phyloP scores from a whole-genome alignment of 1,140 invertebrate genomes.

The Drosophila auraria region DNA sequence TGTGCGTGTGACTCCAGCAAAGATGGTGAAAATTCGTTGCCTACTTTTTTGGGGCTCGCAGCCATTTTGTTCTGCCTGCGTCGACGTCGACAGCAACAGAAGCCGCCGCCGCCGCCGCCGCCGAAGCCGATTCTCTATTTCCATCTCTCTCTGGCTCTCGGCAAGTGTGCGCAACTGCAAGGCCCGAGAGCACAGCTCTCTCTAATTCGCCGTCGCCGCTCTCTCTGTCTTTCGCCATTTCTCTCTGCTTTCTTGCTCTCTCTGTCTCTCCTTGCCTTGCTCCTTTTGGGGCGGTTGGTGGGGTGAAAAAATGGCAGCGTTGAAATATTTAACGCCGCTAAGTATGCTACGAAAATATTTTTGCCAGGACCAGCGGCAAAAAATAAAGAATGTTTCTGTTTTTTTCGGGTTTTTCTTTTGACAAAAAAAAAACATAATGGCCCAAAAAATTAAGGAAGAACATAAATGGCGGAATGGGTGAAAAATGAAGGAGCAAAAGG shows the following conservation, averaged over 20 bases:
- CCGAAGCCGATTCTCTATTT: slow-evolving; percentile 32
- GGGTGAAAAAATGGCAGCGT: slow-evolving; percentile 72
- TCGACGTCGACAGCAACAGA: slow-evolving; percentile 30
- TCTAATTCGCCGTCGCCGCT: slow-evolving; percentile 34
- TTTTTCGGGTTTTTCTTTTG: background rate
- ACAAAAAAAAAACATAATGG: slow-evolving; percentile 17
- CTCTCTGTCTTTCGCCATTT: slow-evolving; percentile 20
- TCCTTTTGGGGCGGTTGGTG: slow-evolving; percentile 1
- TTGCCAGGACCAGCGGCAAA: slow-evolving; percentile 23
- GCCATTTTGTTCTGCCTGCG: slow-evolving; percentile 54
- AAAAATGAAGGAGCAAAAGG: background rate
- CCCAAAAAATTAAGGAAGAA: slow-evolving; percentile 40
- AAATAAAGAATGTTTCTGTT: slow-evolving; percentile 3
- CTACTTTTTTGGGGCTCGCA: slow-evolving; percentile 62
- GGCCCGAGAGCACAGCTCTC: slow-evolving; percentile 26
- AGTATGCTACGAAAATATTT: slow-evolving; percentile 77
- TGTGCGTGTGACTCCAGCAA: background rate
- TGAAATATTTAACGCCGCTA: slow-evolving; percentile 81
- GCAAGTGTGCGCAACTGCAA: slow-evolving; percentile 59
- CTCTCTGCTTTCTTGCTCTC: background rate
- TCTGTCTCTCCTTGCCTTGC: slow-evolving; percentile 9
- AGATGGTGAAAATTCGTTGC: slow-evolving; percentile 33
- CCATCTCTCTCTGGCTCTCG: slow-evolving; percentile 25
- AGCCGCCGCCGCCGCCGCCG: slow-evolving; percentile 14
- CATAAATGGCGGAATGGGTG: slow-evolving; percentile 4